Base-by-base conservation (phyloP, 2,888 invertebrate species). In the Yponomeuta cagnagella region DNA sequence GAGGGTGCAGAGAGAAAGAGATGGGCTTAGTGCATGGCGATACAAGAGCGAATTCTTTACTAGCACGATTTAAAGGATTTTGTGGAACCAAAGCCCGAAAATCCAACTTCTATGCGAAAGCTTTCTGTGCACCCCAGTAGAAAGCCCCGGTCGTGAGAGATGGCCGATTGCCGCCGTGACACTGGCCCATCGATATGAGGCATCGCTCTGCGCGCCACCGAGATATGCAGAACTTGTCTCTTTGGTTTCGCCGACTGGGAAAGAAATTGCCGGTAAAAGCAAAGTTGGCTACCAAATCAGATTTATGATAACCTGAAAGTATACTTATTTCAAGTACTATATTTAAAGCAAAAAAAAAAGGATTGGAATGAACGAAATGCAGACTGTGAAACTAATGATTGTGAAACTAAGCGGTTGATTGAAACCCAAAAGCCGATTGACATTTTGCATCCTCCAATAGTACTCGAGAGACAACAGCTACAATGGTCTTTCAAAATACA, bases 141-240 rank as follows among this genome's bases (percentile, higher is more conserved):
- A 83, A 86, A 58, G 52, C 52, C 52, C 43, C 52, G 15, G 82
- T 87, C 87, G 87, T 87, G 87, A 84, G 82, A 81, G 82, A 83
- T 82, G 82, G 79, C 79, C 77, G 84, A 87, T 87, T 80, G 78
- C 75, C 74, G 76, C 74, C 73, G 76, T 81, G 79, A 63, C 63
- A 33, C 63, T 76, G 79, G 81, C 15, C 52, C 84, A 84, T 83
- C 83, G 79, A 85, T 83, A 82, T 80, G 77, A 76, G 73, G 74
- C 77, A 80, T 75, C 77, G 74, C 74, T 77, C 77, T 75, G 77
- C 77, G 76, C 67, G 52, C 15, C 15, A 58, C 3, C 3, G 15
- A 58, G 37, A 67, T 67, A 67, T 67, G 67, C 75, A 72, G 37
- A 71, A 73, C 74, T 70, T 71, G 67, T 4, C 48, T 12, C 65